Base-by-base conservation (phyloP, 2,113 vertebrate genomes). In the Octodon degus region DNA sequence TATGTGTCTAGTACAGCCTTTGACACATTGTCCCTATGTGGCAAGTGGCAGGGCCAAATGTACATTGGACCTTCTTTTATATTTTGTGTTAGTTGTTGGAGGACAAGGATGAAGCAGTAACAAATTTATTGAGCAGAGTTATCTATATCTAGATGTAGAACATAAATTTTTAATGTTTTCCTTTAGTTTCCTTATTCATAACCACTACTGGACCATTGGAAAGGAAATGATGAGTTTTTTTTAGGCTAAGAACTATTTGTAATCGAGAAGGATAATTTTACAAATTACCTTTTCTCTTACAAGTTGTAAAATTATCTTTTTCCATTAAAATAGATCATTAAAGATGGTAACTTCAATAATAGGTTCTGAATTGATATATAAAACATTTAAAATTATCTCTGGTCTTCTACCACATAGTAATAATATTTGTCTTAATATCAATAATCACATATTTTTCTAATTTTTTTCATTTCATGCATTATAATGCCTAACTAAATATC, bases 221-320 rank as follows among this genome's bases (percentile, higher is more conserved):
- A 95, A 85, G 58, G 32, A 88, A 89, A 76, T 89, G 40, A 86
- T 95, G 32, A 89, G 1, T 68, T 3, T 68, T 3, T 10, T 40
- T 11, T 25, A 62, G 40, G 40, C 16, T 79, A 58, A 30, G 30
- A 95, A 60, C 47, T 81, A 43, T 85, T 74, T 91, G 65, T 97
- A 89, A 72, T 53, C 13, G 30, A 72, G 68, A 95, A 95, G 93
- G 16, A 60, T 47, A 72, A 85, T 85, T 91, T 87, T 83, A 47
- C 43, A 60, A 47, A 13, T 84, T 63, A 34, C 53, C 34, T 47
- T 68, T 60, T 82, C 62, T 77, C 24, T 67, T 47, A 32, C 9
- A 47, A 62, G 16, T 60, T 68, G 6, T 88, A 40, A 94, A 94
- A 89, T 89, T 34, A 89, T 43, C 12, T 37, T 88, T 88, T 19